Base-by-base conservation (phyloP, 2,888 invertebrate genomes). In the Lymantria dispar region DNA sequence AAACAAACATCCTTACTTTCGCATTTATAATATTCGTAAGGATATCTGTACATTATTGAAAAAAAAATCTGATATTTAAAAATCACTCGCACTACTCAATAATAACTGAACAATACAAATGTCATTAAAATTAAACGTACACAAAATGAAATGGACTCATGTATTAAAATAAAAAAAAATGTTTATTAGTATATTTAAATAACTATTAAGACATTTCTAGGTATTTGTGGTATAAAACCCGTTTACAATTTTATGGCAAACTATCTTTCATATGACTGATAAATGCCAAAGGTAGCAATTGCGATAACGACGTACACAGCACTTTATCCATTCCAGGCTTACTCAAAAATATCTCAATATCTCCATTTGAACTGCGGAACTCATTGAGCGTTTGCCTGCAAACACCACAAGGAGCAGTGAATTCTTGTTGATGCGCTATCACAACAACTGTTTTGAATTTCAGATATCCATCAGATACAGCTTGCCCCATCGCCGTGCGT, bases 381-480 rank as follows among this genome's bases (percentile, higher is more conserved):
- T 97, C 97, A 47, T 92, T 92, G 46, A 97, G 92, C 48, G 95
- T 93, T 78, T 98, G 98, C 47, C 98, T 91, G 80, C 98, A 98
- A 3, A 96, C 94, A 0, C 98, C 98, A 75, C 98, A 98, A 0
- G 98, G 98, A 0, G 95, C 92, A 0, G 96, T 95, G 68, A 95
- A 95, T 7, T 92, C 89, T 43, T 94, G 92, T 66, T 94, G 93
- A 50, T 94, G 92, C 0, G 95, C 97, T 0, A 95, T 93, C 0
- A 97, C 94, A 0, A 95, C 95, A 8, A 98, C 92, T 10, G 93
- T 93, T 54, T 88, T 92, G 75, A 98, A 96, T 54, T 94, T 93
- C 2, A 75, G 87, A 60, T 95, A 93, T 0, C 98, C 98, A 60
- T 96, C 95, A 48, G 96, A 95, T 0, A 99, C 94, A 0, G 98